Conservation (phyloP, 1,140 invertebrate genomes). For the Musca domestica region DNA sequence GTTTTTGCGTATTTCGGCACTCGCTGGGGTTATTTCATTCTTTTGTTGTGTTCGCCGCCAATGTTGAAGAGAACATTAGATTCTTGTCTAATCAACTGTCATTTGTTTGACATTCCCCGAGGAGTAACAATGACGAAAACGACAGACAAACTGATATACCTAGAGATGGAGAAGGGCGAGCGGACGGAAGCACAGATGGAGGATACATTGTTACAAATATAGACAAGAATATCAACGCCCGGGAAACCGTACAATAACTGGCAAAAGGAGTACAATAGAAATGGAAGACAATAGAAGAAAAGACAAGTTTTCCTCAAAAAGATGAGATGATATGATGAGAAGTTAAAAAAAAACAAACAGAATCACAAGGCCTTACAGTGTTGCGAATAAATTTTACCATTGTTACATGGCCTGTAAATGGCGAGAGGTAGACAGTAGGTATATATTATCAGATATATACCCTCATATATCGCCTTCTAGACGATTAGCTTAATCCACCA, state of each 20-base stretch:
- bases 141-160: not conserved
- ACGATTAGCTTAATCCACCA: too few species aligned
- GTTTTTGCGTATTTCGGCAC: not conserved
- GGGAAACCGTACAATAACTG: conserved; percentile 30
- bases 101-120: conserved; percentile 54
- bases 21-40: not conserved
- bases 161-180: conserved; percentile 15
- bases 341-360: too few species aligned
- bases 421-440: too few species aligned
- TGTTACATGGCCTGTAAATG: too few species aligned
- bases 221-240: not conserved
- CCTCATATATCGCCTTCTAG: too few species aligned
- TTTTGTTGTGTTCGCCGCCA: conserved; percentile 27
- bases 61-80: conserved; percentile 32
- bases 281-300: not conserved
- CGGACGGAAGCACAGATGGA: too few species aligned
- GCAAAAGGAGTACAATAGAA: not conserved
- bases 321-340: not conserved
- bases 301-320: conserved; percentile 6
- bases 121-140: conserved; percentile 38
- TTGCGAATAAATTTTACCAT: too few species aligned
- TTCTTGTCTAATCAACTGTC: conserved; percentile 55
- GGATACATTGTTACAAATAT: too few species aligned
- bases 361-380: too few species aligned
- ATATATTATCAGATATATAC: too few species aligned